Conservation (phyloP, 1,140 invertebrate genomes). For the Tenebrio molitor region DNA sequence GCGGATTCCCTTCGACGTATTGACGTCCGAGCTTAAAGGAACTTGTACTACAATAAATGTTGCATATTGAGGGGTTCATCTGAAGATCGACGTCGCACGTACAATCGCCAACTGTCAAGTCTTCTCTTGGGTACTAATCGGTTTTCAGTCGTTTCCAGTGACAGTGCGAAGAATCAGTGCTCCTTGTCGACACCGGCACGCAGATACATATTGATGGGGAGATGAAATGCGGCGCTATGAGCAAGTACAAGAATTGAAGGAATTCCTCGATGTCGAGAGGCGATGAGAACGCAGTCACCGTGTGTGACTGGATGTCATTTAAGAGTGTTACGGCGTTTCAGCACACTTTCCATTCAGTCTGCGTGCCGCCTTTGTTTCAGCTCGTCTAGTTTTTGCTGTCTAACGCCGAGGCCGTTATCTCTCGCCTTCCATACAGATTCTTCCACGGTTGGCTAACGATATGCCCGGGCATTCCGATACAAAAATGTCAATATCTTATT, state of each 20-base stretch:
- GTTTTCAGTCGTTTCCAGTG: too few relatives aligned
- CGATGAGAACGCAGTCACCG: constrained; percentile 36
- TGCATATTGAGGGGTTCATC: too few relatives aligned
- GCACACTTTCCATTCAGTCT: constrained; percentile 38
- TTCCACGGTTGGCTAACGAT: constrained; percentile 30
- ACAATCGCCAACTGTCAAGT: too few relatives aligned
- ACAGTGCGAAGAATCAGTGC: constrained; percentile 30
- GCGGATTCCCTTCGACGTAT: too few relatives aligned
- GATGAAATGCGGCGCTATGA: neutral
- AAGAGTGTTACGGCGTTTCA: constrained; percentile 38
- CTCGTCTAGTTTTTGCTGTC: constrained; percentile 39
- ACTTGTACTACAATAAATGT: too few relatives aligned
- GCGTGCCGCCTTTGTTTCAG: constrained; percentile 37
- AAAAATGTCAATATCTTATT: constrained; percentile 44
- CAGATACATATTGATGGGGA: constrained; percentile 16
- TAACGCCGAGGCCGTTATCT: constrained; percentile 34
- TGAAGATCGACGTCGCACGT: too few relatives aligned
- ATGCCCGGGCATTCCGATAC: constrained; percentile 38
- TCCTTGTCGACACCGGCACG: constrained; percentile 1
- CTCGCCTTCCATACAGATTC: constrained; percentile 40
- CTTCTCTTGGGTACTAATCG: too few relatives aligned
- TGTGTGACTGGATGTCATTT: constrained; percentile 42
- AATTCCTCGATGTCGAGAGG: constrained; percentile 34
- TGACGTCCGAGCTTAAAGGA: too few relatives aligned
- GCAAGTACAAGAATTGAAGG: constrained; percentile 20